A percentile compares a stretch with the other conserved stretches of the same genome.
These are phyloP conservation scores for Chymomyza fuscimana DNA, from an alignment of 2,888 invertebrate species.

Conservation along the genomic window DNA sequence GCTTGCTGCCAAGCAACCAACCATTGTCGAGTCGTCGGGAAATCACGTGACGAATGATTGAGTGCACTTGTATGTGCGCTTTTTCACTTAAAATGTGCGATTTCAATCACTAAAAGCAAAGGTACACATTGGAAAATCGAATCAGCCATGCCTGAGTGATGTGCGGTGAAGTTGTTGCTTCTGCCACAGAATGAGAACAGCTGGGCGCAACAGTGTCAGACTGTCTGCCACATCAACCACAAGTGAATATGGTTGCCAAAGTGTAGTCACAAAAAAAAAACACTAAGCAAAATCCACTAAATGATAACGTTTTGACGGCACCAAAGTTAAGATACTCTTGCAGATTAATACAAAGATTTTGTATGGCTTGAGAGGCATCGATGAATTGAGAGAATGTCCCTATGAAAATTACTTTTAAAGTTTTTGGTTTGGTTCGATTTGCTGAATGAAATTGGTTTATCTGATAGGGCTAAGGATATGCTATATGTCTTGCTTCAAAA, in stretches of 20 bases:
- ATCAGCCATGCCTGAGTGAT: slow-evolving; percentile 59
- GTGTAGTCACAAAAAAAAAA: neutral
- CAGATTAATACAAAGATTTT: no score
- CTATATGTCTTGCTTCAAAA: no score
- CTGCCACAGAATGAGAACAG: slow-evolving; percentile 12
- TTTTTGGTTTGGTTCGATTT: no score
- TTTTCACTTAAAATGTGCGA: slow-evolving; percentile 74
- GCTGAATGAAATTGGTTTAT: no score
- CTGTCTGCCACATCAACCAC: slow-evolving; percentile 10
- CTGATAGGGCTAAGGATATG: no score
- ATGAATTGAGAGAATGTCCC: no score
- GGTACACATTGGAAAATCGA: slow-evolving; percentile 67
- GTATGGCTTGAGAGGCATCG: no score
- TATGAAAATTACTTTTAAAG: no score
- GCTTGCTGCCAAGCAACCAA: neutral
- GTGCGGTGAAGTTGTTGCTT: slow-evolving; percentile 23
- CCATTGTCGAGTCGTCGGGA: slow-evolving; percentile 16
- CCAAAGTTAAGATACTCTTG: neutral
- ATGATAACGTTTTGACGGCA: neutral
- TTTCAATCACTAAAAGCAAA: slow-evolving; percentile 74
- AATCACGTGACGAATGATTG: slow-evolving; percentile 74
- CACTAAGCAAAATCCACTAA: slow-evolving; percentile 18
- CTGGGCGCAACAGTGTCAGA: slow-evolving; percentile 14
- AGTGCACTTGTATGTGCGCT: slow-evolving; percentile 69
- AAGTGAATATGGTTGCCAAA: neutral